Base-by-base conservation (phyloP, 2,888 invertebrate genomes). In the Meloe dianella region DNA sequence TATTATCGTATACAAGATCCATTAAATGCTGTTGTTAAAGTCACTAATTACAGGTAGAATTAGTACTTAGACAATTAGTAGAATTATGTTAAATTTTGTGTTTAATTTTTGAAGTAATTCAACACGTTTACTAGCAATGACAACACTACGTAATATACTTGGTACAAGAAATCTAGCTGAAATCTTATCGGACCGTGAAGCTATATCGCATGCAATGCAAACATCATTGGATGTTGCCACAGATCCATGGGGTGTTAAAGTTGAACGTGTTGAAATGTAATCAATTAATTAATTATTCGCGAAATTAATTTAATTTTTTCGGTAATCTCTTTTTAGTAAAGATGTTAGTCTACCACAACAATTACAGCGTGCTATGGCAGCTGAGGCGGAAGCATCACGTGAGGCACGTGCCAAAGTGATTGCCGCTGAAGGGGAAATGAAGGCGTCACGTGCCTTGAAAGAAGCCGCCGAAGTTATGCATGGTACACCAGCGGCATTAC, bases 201-300 rank as follows among this genome's bases (percentile, higher is more conserved):
- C 92, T 14, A 95, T 98, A 77, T 95, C 96, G 57, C 92, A 93
- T 79, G 91, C 92, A 71, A 97, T 97, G 96, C 95, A 96, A 83
- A 84, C 89, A 54, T 91, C 91, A 57, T 83, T 96, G 71, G 95
- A 95, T 76, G 92, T 93, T 68, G 95, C 95, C 47, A 95, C 95
- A 0, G 95, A 95, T 79, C 94, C 94, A 1, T 95, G 96, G 96
- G 96, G 95, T 30, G 94, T 96, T 51, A 95, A 95, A 85, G 95
- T 96, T 14, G 96, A 97, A 82, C 87, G 97, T 72, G 97, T 97
- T 29, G 97, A 97, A 89, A 96, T 97, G 95, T 95, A 86, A 89
- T 89, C 29, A 22, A 61, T 14, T 47, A 2, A 29, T 35, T 47
- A 3, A 59, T 20, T 17, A 20, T 58, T n/a, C n/a, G n/a, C n/a